Evolutionary conservation across 2,888 invertebrate species (phyloP).

Genomic region (Pristionchus japonicus): DNA sequence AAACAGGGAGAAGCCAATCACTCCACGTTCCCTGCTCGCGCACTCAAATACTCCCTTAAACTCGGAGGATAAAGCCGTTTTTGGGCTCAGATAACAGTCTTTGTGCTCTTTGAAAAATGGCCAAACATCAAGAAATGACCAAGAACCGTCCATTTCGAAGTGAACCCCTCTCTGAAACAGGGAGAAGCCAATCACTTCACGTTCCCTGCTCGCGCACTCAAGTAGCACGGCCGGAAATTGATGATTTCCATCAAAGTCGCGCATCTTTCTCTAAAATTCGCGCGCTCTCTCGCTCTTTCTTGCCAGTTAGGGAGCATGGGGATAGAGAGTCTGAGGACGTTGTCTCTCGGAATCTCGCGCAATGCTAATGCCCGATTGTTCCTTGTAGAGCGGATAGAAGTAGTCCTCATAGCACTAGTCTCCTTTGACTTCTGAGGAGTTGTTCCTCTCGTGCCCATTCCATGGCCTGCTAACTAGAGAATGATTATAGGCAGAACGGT

Average conservation of each 20-base stretch:
- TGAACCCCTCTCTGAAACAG: not conserved
- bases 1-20: not conserved
- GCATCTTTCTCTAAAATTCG: not conserved
- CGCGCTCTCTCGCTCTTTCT: not conserved
- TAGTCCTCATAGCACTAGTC: not conserved
- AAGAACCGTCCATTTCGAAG: not conserved
- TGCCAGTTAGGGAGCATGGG: not conserved
- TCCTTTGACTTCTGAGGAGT: not conserved
- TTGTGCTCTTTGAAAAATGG: no score
- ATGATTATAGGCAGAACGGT: not conserved
- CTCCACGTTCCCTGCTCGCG: not conserved
- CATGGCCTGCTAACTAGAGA: not conserved
- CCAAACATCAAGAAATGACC: not conserved
- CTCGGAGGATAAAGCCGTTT: no score
- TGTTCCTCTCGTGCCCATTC: not conserved
- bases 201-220: constrained; percentile 9
- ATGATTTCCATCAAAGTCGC: not conserved
- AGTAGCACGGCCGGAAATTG: constrained; percentile 1
- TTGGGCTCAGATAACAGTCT: no score
- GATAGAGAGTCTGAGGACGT: no score
- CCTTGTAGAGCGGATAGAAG: no score
- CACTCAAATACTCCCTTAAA: not conserved
- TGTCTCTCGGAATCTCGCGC: not conserved
- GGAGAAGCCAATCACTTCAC: not conserved
- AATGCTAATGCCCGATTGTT: not conserved